A percentile compares a stretch with the other conserved stretches of the same genome.
These are phyloP conservation scores for Platysternon megacephalum DNA, from an alignment of 2,113 vertebrate species.

Conservation along the genomic window DNA sequence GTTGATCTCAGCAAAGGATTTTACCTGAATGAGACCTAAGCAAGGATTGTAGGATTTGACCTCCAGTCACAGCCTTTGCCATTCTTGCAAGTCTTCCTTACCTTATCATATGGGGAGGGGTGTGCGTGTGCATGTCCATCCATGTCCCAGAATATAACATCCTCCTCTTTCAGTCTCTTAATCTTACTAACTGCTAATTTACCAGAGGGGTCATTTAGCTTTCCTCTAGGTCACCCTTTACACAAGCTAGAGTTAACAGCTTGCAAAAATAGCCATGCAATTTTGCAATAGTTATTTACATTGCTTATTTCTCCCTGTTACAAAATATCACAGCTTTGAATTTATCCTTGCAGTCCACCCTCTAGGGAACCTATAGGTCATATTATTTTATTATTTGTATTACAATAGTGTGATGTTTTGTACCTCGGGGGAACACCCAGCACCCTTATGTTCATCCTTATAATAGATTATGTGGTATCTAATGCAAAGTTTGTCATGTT, in stretches of 20 bases:
- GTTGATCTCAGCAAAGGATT: not conserved
- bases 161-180: slow-evolving; percentile 62
- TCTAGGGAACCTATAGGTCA: not conserved
- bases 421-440: too few relatives aligned
- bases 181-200: slow-evolving; percentile 69
- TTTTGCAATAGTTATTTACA: not conserved
- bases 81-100: not conserved
- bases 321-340: not conserved
- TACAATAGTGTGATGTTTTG: too few relatives aligned
- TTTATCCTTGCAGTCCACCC: not conserved
- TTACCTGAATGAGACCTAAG: not conserved
- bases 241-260: slow-evolving; percentile 57
- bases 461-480: too few relatives aligned
- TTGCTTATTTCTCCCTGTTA: not conserved
- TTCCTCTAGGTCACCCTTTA: slow-evolving; percentile 34
- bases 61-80: not conserved
- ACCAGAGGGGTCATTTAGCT: slow-evolving; percentile 42
- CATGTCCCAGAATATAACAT: slow-evolving; percentile 36
- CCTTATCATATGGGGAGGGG: not conserved
- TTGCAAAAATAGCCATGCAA: slow-evolving; percentile 32
- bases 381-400: too few relatives aligned
- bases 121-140: slow-evolving; percentile 42
- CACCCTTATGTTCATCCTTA: too few relatives aligned
- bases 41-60: not conserved
- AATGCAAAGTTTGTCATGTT: too few relatives aligned